Evolutionary conservation across 2,888 invertebrate species (phyloP), one percentile per base, ranked within the genome.

Genomic region (Dorcus hopei): DNA sequence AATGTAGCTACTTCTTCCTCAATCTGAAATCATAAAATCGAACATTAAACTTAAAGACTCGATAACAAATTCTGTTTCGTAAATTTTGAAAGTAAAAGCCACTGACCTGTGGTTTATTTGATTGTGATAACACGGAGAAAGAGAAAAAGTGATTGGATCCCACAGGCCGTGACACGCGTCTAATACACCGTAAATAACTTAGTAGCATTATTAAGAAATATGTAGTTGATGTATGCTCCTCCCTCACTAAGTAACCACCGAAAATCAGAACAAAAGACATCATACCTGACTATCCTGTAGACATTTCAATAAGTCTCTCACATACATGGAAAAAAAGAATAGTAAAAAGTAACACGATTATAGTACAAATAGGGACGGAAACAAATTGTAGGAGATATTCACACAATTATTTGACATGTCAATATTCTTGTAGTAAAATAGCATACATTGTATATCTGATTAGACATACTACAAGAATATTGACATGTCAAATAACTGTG

Each of bases 1-100:
- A 96, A 81, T 73, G 91, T 93, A 0, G 88, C 82, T 40, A 95
- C 91, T 79, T 94, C 93, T 73, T 90, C 88, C 77, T 89, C 85
- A 68, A 97, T 90, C 95, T 97, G 80, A 60, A 72, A 80, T 74
- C 57, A 66, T 62, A 50, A 63, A 57, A 33, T 7, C 26, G 7
- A 33, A 33, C 26, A 7, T 33, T 33, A 33, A 7, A 33, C 7
- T 33, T 5, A 6, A n/a, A 3, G 7, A 33, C 26, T 33, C 7
- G 26, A 33, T 23, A 55, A 16, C 16, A 49, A 19, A 49, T 49
- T 38, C 41, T 26, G 49, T 23, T 9, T 26, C 26, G 23, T 48
- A 38, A 14, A 53, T 4, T 42, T 16, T 16, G 9, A 9, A 33
- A 11, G 16, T 14, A 55, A 60, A 61, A 62, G 67, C 68, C 74